These are phyloP conservation scores for Leguminivora glycinivorella DNA, from an alignment of 1,140 invertebrate genomes.

Conservation along the genomic window DNA sequence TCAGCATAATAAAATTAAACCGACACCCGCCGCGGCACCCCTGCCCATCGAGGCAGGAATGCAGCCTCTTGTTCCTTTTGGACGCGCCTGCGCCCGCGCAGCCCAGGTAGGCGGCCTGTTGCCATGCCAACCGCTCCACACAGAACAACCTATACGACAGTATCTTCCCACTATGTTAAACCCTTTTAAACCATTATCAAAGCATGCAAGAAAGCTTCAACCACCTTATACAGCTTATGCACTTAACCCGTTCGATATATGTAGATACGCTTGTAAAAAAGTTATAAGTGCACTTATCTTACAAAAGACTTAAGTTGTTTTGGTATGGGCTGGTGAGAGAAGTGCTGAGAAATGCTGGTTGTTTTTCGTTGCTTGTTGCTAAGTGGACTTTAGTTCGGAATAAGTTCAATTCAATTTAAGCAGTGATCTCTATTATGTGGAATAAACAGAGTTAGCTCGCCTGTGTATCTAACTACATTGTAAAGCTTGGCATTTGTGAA, in stretches of 20 bases:
- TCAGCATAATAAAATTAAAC: slow-evolving; percentile 8
- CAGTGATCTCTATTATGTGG: not conserved
- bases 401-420: not conserved
- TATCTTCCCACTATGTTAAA: not conserved
- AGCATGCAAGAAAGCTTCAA: not conserved
- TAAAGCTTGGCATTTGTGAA: too few relatives aligned
- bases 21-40: slow-evolving; percentile 39
- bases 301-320: not conserved
- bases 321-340: not conserved
- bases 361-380: slow-evolving; percentile 14
- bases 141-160: not conserved
- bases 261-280: not conserved
- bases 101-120: slow-evolving; percentile 61
- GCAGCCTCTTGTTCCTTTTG: slow-evolving; percentile 75
- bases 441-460: not conserved
- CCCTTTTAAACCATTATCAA: not conserved
- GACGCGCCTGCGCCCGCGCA: slow-evolving; percentile 74
- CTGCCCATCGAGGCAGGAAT: slow-evolving; percentile 57
- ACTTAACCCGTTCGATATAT: not conserved
- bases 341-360: not conserved
- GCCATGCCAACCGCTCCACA: slow-evolving; percentile 32
- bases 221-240: not conserved
- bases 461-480: not conserved
- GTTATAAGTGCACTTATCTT: not conserved
- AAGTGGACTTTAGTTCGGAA: slow-evolving; percentile 5